phyloP scores from a whole-genome alignment of 2,888 invertebrate species.

The Andrena bicolor region DNA sequence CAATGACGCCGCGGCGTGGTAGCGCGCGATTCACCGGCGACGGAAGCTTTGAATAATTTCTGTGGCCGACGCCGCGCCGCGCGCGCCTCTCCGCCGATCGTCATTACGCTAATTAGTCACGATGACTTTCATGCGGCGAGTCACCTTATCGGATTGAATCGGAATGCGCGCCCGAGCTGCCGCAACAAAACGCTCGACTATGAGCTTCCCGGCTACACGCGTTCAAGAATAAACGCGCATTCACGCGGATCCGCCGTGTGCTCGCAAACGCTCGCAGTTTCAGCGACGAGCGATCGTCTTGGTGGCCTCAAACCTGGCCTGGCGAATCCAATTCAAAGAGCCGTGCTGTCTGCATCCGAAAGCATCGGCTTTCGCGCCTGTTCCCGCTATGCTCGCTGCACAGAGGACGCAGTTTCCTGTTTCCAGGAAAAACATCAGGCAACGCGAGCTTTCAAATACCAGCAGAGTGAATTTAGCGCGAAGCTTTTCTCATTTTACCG shows the following conservation, averaged over 20 bases:
- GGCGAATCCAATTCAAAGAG: constrained; percentile 17
- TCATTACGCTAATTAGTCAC: constrained; percentile 74
- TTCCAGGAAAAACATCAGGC: not conserved
- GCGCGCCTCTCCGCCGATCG: constrained; percentile 44
- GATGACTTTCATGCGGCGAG: constrained; percentile 68
- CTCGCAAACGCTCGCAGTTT: not conserved
- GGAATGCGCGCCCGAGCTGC: constrained; percentile 36
- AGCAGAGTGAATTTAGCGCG: constrained; percentile 30
- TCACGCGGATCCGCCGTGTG: constrained; percentile 16
- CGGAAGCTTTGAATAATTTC: constrained; percentile 64
- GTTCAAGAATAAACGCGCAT: constrained; percentile 30
- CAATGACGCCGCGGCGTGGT: constrained; percentile 44
- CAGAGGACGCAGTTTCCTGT: not conserved
- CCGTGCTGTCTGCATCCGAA: constrained; percentile 4
- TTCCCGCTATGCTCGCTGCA: not conserved
- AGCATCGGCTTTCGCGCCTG: constrained; percentile 4
- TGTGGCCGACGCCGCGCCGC: constrained; percentile 16
- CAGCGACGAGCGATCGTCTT: constrained; percentile 26
- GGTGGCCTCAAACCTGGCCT: not conserved
- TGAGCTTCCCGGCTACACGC: constrained; percentile 12
- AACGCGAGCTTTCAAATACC: constrained; percentile 16
- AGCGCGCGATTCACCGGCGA: constrained; percentile 54
- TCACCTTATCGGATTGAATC: constrained; percentile 61
- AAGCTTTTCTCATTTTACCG: constrained; percentile 14
- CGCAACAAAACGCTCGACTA: constrained; percentile 14